phyloP scores from a whole-genome alignment of 1,140 invertebrate genomes.

The Drosophila grimshawi region DNA sequence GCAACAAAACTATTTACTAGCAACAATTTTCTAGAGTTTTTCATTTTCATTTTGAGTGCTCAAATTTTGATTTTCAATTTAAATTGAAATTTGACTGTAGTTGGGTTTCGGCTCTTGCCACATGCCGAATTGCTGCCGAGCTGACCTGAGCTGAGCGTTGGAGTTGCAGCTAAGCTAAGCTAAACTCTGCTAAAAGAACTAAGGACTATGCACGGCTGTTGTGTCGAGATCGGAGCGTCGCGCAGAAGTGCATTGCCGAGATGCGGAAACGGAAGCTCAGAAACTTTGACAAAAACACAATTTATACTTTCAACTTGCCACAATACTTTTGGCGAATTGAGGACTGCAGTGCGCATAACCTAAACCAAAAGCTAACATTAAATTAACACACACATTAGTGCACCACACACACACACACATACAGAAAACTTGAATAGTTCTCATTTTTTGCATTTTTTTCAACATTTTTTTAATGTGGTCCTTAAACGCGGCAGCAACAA shows the following conservation, averaged over 20 bases:
- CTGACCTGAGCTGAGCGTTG: background rate
- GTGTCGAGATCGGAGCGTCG: constrained; percentile 75
- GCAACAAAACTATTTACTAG: background rate
- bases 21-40: background rate
- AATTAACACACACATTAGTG: constrained; percentile 6
- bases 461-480: constrained; percentile 69
- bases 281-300: constrained; percentile 30
- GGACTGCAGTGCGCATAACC: constrained; percentile 24
- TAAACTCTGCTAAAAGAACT: constrained; percentile 10
- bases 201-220: constrained; percentile 44
- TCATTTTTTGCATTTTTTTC: constrained; percentile 64
- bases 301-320: constrained; percentile 39
- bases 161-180: constrained; percentile 30
- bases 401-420: constrained; percentile 19
- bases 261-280: constrained; percentile 71
- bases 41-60: background rate
- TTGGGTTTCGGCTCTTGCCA: constrained; percentile 20
- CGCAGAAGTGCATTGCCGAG: constrained; percentile 73
- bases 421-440: constrained; percentile 18
- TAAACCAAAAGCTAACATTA: background rate
- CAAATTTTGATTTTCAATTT: background rate
- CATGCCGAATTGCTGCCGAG: constrained; percentile 11
- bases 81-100: constrained; percentile 25
- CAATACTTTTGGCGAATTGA: constrained; percentile 39
- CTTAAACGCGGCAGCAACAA: constrained; percentile 29